Conservation (phyloP, 64 coral and sea anemone genomes). For the Porites australiensis region DNA sequence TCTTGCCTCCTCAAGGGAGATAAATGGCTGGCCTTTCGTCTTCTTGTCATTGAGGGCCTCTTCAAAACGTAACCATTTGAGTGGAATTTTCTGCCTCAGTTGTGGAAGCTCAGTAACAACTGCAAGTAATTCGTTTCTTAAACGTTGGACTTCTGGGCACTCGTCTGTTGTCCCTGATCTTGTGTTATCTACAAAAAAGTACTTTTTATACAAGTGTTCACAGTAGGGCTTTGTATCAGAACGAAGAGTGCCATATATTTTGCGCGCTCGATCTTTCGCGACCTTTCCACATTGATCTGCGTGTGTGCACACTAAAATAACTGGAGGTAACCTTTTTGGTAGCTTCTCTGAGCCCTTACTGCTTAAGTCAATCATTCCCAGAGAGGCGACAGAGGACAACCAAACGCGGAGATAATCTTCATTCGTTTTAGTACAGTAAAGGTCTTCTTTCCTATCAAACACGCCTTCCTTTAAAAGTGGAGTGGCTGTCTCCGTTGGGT, state of each 20-base stretch:
- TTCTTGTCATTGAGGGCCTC: neutral
- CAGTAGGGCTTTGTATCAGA: neutral
- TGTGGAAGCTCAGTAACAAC: no score
- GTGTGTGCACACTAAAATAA: no score
- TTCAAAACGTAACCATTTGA: no score
- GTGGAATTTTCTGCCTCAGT: no score
- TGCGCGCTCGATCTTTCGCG: no score
- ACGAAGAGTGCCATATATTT: neutral
- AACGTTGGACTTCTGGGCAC: neutral
- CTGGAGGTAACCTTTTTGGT: neutral
- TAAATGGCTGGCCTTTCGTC: neutral
- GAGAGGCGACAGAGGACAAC: neutral
- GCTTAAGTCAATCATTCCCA: neutral
- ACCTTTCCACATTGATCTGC: no score
- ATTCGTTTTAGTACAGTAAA: neutral
- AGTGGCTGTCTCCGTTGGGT: neutral
- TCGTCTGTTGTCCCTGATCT: neutral
- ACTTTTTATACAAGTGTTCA: neutral
- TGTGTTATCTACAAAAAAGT: neutral
- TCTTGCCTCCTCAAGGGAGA: neutral
- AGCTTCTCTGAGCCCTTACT: neutral
- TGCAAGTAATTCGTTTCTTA: no score
- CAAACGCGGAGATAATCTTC: neutral
- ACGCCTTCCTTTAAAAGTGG: neutral
- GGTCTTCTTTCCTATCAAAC: neutral